Conservation (phyloP, 1,140 invertebrate genomes). For the Heliothis subflexa region DNA sequence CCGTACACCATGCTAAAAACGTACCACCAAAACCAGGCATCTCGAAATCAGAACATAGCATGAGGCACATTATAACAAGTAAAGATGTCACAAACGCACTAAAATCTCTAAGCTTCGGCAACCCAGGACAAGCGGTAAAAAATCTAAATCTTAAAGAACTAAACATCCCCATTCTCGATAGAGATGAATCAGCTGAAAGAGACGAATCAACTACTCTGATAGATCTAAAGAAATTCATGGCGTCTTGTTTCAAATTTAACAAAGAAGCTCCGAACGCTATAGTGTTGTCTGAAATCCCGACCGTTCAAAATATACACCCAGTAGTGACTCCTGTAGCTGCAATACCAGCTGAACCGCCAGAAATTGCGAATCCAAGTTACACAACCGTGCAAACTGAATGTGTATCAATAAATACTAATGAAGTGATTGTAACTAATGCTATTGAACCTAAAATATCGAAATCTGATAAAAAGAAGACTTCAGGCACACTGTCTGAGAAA, state of each 20-base stretch:
- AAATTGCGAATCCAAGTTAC: conserved; percentile 59
- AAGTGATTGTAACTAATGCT: conserved; percentile 61
- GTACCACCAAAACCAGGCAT: conserved; percentile 58
- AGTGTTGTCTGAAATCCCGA: conserved; percentile 55
- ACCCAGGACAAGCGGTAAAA: conserved; percentile 53
- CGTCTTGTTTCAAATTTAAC: conserved; percentile 73
- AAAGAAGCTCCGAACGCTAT: conserved; percentile 55
- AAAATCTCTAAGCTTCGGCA: conserved; percentile 69
- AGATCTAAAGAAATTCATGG: conserved; percentile 77
- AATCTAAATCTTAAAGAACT: conserved; percentile 66
- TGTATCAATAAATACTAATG: conserved; percentile 57
- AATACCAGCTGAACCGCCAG: conserved; percentile 41
- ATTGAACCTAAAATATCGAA: conserved; percentile 64
- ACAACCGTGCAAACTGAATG: conserved; percentile 47
- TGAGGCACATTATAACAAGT: conserved; percentile 71
- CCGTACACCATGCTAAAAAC: conserved; percentile 54
- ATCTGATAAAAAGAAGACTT: conserved; percentile 67
- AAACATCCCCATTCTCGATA: conserved; percentile 70
- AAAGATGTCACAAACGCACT: conserved; percentile 75
- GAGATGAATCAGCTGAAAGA: conserved; percentile 52
- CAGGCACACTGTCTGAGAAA: conserved; percentile 69
- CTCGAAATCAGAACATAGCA: conserved; percentile 80
- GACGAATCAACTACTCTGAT: conserved; percentile 67
- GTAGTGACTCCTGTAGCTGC: conserved; percentile 55
- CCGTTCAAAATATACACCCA: conserved; percentile 58